Evolutionary conservation across 2,888 invertebrate genomes (phyloP), one percentile per base, ranked within the genome.

Genomic region (Dione vanillae): DNA sequence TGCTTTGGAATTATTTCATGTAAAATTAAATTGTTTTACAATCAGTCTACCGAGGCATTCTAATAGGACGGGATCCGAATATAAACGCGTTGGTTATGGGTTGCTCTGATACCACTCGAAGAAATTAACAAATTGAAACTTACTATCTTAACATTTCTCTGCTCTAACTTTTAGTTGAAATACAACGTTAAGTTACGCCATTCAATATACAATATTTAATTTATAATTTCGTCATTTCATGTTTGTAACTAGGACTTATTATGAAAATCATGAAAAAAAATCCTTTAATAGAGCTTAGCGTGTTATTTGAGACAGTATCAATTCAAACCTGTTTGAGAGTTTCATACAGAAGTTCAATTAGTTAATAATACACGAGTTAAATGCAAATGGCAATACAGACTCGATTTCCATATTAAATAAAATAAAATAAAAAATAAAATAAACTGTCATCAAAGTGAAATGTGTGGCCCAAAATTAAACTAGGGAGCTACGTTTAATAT

Each of bases 401-500:
- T 27, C 27, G 27, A 27, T 27, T 27, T 27, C 5, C 27, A 27
- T 27, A 27, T 27, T 27, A 5, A 27, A 49, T 2, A 19, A 19
- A 1, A 1, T 19, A 0, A 12, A 12, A 10, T 11, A 20, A 49
- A 49, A 20, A 19, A 49, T 16, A 47, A 16, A 12, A 45, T 37
- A 40, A 56, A 56, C 37, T 56, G 56, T 56, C 56, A 35, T 56
- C 2, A 56, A 11, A 56, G 16, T 37, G 56, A 56, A 56, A 56
- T 37, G 56, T 56, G 35, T 56, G 37, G 16, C 6, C 56, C 56
- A 56, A 56, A 56, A 56, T 56, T 37, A 16, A 56, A 56, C 37
- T 40, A 19, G 37, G 56, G 16, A 40, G 56, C 56, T 37, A 37
- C 40, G 56, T 40, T 56, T 61, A 61, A 61, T 61, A 61, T 58